Conservation (phyloP, 2,113 vertebrate species). For the Genyomyrus donnyi region DNA sequence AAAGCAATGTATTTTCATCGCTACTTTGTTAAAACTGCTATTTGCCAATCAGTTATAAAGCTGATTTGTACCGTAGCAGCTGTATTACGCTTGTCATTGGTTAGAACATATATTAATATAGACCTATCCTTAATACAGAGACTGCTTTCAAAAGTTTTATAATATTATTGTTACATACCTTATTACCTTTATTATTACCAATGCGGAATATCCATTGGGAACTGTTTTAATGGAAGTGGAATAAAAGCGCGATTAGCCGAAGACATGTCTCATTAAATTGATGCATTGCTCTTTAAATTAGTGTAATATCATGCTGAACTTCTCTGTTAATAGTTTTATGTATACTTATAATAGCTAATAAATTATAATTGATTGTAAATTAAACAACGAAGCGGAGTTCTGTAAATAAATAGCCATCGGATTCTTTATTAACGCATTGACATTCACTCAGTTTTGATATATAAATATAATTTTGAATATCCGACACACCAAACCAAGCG, state of each 20-base stretch:
- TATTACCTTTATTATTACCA: background rate
- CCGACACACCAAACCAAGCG: slow-evolving; percentile 58
- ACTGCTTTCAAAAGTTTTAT: background rate
- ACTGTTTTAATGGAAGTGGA: background rate
- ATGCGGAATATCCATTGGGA: background rate
- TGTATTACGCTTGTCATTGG: background rate
- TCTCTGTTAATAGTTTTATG: background rate
- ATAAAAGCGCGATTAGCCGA: background rate
- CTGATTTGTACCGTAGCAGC: background rate
- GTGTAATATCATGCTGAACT: background rate
- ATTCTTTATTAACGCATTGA: slow-evolving; percentile 68
- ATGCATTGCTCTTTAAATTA: background rate
- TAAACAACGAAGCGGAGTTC: slow-evolving; percentile 10
- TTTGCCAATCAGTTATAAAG: background rate
- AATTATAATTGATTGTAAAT: background rate
- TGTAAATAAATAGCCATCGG: slow-evolving; percentile 62
- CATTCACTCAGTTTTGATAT: slow-evolving; percentile 58
- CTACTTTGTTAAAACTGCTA: background rate
- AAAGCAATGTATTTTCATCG: background rate
- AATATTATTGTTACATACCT: background rate
- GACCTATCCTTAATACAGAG: too few species aligned
- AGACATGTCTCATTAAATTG: background rate
- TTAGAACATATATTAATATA: background rate
- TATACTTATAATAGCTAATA: background rate
- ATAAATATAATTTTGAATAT: slow-evolving; percentile 69